Evolutionary conservation across 2,888 invertebrate species (phyloP).

Genomic region (Platycheirus rosarum): DNA sequence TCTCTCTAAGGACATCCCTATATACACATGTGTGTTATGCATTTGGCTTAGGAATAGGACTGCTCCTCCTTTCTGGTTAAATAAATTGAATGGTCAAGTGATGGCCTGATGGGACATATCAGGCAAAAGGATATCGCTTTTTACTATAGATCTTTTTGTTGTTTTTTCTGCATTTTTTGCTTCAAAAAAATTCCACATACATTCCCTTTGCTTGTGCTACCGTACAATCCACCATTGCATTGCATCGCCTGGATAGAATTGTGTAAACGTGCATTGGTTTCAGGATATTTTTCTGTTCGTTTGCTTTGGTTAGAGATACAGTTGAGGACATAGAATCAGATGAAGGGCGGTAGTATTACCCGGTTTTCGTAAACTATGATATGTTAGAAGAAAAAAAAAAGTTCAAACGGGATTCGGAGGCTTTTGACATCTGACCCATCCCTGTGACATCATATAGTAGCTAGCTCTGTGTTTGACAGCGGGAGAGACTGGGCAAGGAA

Average conservation of each 20-base stretch:
- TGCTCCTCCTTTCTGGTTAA: slow-evolving; percentile 52
- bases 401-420: not conserved
- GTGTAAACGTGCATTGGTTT: slow-evolving; percentile 65
- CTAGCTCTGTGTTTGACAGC: slow-evolving; percentile 13
- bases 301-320: slow-evolving; percentile 45
- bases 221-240: not conserved
- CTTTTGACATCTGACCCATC: slow-evolving; percentile 37
- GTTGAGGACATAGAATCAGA: not conserved
- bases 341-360: slow-evolving; percentile 1
- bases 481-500: not conserved
- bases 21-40: slow-evolving; percentile 10
- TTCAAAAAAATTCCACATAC: slow-evolving; percentile 32
- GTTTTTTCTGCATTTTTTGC: slow-evolving; percentile 25
- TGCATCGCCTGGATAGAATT: slow-evolving; percentile 27
- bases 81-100: slow-evolving; percentile 73
- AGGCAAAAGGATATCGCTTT: slow-evolving; percentile 61
- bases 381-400: not conserved
- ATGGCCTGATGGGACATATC: slow-evolving; percentile 68
- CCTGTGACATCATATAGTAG: not conserved
- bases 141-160: slow-evolving; percentile 22
- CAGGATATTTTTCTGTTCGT: slow-evolving; percentile 38
- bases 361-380: not conserved
- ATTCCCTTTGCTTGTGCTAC: slow-evolving; percentile 41
- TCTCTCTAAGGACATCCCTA: slow-evolving; percentile 34
- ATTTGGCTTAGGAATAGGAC: not conserved